A percentile compares a stretch with the other conserved stretches of the same genome.
phyloP scores from a whole-genome alignment of 2,113 vertebrate genomes.

The Pedionomus torquatus region DNA sequence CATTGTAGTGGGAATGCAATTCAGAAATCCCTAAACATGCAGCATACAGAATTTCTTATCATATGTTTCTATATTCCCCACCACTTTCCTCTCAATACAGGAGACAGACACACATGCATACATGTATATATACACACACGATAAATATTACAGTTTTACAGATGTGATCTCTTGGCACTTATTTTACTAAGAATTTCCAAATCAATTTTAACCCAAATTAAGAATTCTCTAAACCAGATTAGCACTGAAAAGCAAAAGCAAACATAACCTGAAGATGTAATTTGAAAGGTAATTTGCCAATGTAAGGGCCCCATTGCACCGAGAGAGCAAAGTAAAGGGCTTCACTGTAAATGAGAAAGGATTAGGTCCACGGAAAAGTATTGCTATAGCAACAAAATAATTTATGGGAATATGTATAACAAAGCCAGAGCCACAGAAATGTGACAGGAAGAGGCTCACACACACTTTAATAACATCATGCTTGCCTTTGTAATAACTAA shows the following conservation, averaged over 20 bases:
- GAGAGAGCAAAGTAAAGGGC: neutral
- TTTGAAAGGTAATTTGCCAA: neutral
- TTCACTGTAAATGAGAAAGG: neutral
- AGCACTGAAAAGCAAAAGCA: neutral
- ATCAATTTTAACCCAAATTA: neutral
- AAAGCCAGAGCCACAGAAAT: constrained; percentile 34
- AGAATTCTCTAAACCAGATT: neutral
- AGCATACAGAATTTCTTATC: neutral
- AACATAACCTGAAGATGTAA: neutral
- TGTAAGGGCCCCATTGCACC: neutral
- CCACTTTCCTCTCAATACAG: neutral
- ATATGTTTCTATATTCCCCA: neutral
- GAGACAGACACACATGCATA: neutral
- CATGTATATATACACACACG: accelerated
- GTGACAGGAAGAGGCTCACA: neutral
- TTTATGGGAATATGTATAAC: constrained; percentile 26
- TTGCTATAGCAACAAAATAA: constrained; percentile 68
- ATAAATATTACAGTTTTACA: neutral
- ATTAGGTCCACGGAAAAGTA: constrained; percentile 52
- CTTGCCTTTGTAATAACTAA: neutral
- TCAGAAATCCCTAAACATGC: neutral
- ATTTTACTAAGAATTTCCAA: neutral
- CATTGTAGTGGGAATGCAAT: neutral
- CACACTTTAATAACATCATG: neutral
- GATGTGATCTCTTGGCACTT: neutral